Conservation (phyloP, 2,888 invertebrate species). For the Amphipyra tragopoginis region DNA sequence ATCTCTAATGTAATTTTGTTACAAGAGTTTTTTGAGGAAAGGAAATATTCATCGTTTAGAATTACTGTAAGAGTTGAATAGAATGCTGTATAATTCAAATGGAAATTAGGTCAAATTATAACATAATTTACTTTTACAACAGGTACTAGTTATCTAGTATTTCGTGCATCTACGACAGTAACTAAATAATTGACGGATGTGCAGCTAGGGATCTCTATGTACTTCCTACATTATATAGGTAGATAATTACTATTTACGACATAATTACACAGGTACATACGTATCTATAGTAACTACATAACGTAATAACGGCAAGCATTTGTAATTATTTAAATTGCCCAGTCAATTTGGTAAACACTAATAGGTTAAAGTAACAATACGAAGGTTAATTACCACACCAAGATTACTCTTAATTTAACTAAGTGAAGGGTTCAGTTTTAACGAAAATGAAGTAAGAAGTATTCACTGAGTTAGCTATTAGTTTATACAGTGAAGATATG, state of each 20-base stretch:
- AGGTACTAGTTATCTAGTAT: not conserved
- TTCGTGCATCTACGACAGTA: constrained; percentile 28
- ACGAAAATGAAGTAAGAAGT: constrained; percentile 9
- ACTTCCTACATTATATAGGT: constrained; percentile 20
- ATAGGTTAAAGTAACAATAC: constrained; percentile 12
- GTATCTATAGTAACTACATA: constrained; percentile 6
- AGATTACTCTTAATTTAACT: constrained; percentile 9
- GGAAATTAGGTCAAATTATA: not conserved
- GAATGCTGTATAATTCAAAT: too few species aligned
- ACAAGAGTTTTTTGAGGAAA: too few species aligned
- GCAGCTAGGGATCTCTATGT: constrained; percentile 11
- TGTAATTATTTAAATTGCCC: constrained; percentile 18
- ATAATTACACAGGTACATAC: constrained; percentile 23
- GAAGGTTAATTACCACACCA: constrained; percentile 22
- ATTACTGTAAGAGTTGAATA: too few species aligned
- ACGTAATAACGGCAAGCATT: constrained; percentile 19
- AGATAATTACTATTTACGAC: constrained; percentile 20
- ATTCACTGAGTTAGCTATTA: constrained; percentile 5
- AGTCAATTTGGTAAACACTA: constrained; percentile 9
- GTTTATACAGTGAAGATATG: constrained; percentile 14
- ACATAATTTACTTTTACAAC: not conserved
- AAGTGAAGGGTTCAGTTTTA: constrained; percentile 14
- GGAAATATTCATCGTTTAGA: too few species aligned
- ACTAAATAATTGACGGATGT: constrained; percentile 15
- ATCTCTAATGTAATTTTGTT: too few species aligned